Evolutionary conservation across 2,888 invertebrate genomes (phyloP).

Genomic region (Orchestes rusci): DNA sequence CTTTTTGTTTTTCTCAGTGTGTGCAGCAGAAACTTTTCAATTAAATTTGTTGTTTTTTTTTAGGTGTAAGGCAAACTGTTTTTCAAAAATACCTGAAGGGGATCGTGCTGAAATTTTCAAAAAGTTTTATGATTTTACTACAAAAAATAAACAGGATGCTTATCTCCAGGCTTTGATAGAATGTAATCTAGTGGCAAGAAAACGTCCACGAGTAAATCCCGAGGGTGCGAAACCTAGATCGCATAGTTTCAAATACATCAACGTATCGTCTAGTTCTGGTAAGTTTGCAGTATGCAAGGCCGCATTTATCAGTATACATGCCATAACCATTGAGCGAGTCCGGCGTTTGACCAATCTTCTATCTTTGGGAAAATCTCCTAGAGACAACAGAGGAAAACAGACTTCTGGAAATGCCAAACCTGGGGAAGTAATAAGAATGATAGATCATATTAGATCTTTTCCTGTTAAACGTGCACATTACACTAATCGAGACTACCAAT

Average conservation of each 20-base stretch:
- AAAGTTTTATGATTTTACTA: background rate
- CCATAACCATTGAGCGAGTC: background rate
- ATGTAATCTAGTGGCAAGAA: background rate
- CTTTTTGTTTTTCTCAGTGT: too few relatives aligned
- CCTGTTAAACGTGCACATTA: background rate
- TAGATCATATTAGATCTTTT: slow-evolving; percentile 1
- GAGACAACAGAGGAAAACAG: background rate
- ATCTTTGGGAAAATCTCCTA: slow-evolving; percentile 2
- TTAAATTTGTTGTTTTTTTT: background rate
- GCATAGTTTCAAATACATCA: background rate
- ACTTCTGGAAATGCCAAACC: slow-evolving; percentile 1
- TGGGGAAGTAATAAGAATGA: background rate
- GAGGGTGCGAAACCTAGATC: background rate
- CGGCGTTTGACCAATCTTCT: background rate
- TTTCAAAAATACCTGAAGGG: background rate
- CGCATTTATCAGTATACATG: background rate
- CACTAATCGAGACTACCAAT: slow-evolving; percentile 1
- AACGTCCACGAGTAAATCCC: background rate
- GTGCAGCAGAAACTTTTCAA: too few relatives aligned
- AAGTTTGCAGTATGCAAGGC: background rate
- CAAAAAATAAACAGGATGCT: background rate
- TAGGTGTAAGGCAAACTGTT: background rate
- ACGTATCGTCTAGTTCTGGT: background rate
- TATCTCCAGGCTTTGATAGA: background rate
- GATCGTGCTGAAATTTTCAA: background rate